Evolutionary conservation across 2,113 vertebrate species (phyloP).

Genomic region (Emydocephalus ijimae): DNA sequence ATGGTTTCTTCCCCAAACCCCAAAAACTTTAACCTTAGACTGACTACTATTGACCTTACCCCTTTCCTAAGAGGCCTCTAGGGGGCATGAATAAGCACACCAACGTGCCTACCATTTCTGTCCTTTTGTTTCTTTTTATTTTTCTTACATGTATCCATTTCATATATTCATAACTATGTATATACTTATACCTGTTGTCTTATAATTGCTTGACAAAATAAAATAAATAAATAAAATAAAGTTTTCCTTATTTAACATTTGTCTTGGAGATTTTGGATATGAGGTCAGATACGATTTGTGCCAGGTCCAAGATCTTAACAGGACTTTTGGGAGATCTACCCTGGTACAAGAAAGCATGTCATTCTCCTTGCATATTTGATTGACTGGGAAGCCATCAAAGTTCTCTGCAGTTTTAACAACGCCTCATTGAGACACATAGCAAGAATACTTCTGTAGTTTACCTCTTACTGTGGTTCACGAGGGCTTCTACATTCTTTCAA

Average conservation of each 20-base stretch:
- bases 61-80: too few species aligned
- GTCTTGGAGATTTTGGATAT: slow-evolving; percentile 24
- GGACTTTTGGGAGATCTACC: slow-evolving; percentile 17
- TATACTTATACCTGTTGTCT: too few species aligned
- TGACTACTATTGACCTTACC: too few species aligned
- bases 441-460: slow-evolving; percentile 41
- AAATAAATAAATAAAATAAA: too few species aligned
- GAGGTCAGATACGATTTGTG: slow-evolving; percentile 25
- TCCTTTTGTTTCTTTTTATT: too few species aligned
- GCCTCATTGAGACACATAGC: slow-evolving; percentile 29
- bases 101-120: too few species aligned
- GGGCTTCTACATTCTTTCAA: slow-evolving; percentile 35
- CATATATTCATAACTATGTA: too few species aligned
- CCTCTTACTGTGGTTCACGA: slow-evolving; percentile 36
- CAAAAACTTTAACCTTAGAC: too few species aligned
- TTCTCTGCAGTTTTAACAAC: slow-evolving; percentile 40
- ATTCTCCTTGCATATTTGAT: background rate
- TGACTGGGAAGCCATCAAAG: background rate
- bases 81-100: too few species aligned
- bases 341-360: slow-evolving; percentile 5
- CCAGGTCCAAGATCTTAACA: background rate
- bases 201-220: too few species aligned
- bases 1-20: too few species aligned
- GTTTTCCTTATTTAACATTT: slow-evolving; percentile 32
- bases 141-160: too few species aligned